Conservation (phyloP, 2,888 invertebrate species). For the Rhogogaster chlorosoma region DNA sequence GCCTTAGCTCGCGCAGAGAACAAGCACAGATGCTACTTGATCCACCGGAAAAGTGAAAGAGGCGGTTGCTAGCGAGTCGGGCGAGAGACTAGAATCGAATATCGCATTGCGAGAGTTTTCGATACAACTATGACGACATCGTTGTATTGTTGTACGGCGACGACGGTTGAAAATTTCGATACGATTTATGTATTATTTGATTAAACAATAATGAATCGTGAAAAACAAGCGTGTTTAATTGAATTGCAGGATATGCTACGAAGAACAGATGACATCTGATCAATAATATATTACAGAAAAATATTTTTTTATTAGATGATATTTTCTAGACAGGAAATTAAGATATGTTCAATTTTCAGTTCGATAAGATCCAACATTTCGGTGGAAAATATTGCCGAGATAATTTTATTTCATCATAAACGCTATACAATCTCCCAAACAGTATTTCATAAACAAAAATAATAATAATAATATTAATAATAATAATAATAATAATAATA, state of each 20-base stretch:
- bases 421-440: background rate
- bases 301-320: background rate
- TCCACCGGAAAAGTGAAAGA: conserved; percentile 80
- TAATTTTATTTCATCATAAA: background rate
- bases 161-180: background rate
- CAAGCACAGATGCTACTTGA: conserved; percentile 88
- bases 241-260: background rate
- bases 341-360: background rate
- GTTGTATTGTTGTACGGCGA: background rate
- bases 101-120: conserved; percentile 24
- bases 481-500: background rate
- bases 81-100: background rate
- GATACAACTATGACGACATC: background rate
- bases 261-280: background rate
- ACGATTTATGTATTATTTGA: background rate
- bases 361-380: background rate
- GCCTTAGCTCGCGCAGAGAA: conserved; percentile 95
- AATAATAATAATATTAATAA: background rate
- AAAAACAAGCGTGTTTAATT: background rate
- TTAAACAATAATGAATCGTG: background rate
- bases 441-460: background rate
- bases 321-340: background rate
- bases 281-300: background rate
- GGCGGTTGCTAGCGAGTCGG: conserved; percentile 56
- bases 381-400: background rate